Percentiles rank a stretch among this genome's conserved stretches.
phyloP scores from a whole-genome alignment of 2,113 vertebrate genomes.

The Hypanus sabinus region DNA sequence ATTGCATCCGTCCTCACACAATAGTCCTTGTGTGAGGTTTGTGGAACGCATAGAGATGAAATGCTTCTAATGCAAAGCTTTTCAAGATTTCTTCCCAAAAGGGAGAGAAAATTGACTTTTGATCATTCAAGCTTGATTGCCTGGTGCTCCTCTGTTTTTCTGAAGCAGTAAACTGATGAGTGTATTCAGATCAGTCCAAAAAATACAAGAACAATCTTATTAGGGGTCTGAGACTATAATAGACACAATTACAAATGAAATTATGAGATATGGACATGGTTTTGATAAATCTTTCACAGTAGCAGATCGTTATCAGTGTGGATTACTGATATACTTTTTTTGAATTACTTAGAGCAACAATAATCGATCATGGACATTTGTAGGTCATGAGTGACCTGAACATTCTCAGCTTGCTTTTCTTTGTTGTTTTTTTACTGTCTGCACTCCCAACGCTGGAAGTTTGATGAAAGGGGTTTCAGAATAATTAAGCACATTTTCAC shows the following conservation, averaged over 20 bases:
- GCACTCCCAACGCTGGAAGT: background rate
- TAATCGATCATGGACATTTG: background rate
- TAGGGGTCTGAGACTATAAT: background rate
- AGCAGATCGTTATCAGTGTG: background rate
- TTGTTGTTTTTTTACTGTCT: background rate
- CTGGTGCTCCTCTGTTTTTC: background rate
- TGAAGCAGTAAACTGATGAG: background rate
- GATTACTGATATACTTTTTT: background rate
- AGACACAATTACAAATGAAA: background rate
- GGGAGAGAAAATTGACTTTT: background rate
- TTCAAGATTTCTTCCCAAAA: conserved; percentile 14
- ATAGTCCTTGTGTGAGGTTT: background rate
- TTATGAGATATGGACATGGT: background rate
- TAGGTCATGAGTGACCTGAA: too few relatives aligned
- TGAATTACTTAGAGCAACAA: conserved; percentile 2
- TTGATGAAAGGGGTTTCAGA: background rate
- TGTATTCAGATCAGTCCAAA: background rate
- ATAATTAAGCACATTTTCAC: background rate
- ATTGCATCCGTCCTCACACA: background rate
- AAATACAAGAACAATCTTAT: background rate
- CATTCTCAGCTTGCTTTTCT: background rate
- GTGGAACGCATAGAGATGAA: background rate
- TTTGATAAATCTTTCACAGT: background rate
- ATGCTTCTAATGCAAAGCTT: conserved; percentile 1
- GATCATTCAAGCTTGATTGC: background rate